Percentiles rank a stretch among this genome's conserved stretches.
phyloP scores from a whole-genome alignment of 2,888 invertebrate genomes.

The Didymodactylos carnosus region DNA sequence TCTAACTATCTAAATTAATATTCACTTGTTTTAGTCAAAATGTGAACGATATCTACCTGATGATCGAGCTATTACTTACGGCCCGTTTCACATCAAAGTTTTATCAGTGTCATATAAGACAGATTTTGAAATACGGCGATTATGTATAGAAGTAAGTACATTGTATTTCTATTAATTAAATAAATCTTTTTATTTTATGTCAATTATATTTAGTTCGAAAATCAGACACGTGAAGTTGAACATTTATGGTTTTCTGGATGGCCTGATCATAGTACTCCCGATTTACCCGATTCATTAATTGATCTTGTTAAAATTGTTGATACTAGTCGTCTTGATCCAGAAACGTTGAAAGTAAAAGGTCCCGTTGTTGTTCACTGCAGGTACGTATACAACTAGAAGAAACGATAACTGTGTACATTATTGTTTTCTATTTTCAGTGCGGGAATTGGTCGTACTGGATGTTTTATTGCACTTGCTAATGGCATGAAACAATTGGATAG shows the following conservation, averaged over 20 bases:
- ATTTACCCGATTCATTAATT: constrained; percentile 57
- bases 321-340: constrained; percentile 11
- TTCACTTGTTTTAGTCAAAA: constrained; percentile 37
- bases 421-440: no score
- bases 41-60: constrained; percentile 70
- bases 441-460: constrained; percentile 77
- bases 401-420: no score
- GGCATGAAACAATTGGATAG: constrained; percentile 67
- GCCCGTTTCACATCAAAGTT: constrained; percentile 39
- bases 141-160: constrained; percentile 38
- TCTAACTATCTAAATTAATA: no score
- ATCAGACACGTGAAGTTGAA: constrained; percentile 37
- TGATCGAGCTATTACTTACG: constrained; percentile 24
- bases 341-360: constrained; percentile 20
- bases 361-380: constrained; percentile 39
- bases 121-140: constrained; percentile 41
- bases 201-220: background rate
- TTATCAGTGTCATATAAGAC: constrained; percentile 37
- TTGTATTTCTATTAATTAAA: background rate
- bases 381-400: no score
- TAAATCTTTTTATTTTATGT: background rate
- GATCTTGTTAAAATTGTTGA: constrained; percentile 61
- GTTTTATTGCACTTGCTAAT: constrained; percentile 65
- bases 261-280: constrained; percentile 80
- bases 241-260: constrained; percentile 73